Evolutionary conservation across 2,113 vertebrate genomes (phyloP).

Genomic region (Oreochromis niloticus): DNA sequence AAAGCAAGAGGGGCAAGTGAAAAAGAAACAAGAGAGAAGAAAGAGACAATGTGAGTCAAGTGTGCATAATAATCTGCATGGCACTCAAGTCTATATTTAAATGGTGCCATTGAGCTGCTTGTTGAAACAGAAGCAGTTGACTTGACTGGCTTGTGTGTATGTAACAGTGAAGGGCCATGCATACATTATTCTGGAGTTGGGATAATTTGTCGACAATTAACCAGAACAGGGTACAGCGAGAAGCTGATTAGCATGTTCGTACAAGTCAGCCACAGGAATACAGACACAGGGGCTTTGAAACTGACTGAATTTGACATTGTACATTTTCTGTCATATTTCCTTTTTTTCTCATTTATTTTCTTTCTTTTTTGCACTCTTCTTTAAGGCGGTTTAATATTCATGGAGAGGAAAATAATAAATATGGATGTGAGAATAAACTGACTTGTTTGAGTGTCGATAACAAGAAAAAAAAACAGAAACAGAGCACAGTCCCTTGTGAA

Average conservation of each 20-base stretch:
- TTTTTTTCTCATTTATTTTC: constrained; percentile 33
- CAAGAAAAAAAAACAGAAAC: constrained; percentile 35
- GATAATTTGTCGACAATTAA: constrained; percentile 73
- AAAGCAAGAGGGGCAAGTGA: neutral
- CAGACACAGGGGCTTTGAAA: constrained; percentile 64
- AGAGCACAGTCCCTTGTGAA: constrained; percentile 36
- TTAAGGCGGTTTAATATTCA: constrained; percentile 65
- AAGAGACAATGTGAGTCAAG: constrained; percentile 15
- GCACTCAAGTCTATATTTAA: constrained; percentile 53
- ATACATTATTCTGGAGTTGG: constrained; percentile 81
- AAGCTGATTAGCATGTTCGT: constrained; percentile 68
- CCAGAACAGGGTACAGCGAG: constrained; percentile 51
- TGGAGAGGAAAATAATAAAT: constrained; percentile 55
- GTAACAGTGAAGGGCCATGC: constrained; percentile 38
- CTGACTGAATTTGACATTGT: constrained; percentile 56
- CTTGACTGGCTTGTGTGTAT: constrained; percentile 34
- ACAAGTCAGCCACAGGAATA: constrained; percentile 55
- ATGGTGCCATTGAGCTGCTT: constrained; percentile 46
- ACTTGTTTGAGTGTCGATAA: constrained; percentile 56
- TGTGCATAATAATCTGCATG: constrained; percentile 37
- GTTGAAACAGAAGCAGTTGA: constrained; percentile 44
- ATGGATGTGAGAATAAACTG: constrained; percentile 56
- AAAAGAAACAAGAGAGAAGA: neutral
- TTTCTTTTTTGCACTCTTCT: constrained; percentile 11
- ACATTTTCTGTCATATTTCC: constrained; percentile 36